Percentiles rank a stretch among this genome's conserved stretches.
Conservation (phyloP, 2,113 vertebrate species). For the Microcebus murinus region DNA sequence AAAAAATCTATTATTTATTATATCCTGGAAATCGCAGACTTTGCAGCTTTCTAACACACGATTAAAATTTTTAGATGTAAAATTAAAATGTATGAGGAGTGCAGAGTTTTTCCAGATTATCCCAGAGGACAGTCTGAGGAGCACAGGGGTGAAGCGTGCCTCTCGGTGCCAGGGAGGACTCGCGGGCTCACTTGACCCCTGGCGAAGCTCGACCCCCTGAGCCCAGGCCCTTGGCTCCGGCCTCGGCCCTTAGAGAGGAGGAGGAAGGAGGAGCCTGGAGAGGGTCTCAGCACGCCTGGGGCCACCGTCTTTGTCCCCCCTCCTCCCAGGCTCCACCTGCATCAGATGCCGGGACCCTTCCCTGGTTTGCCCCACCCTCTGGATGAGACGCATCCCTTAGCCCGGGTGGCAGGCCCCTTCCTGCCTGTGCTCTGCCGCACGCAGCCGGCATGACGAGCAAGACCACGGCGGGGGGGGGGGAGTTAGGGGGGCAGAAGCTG, state of each 20-base stretch:
- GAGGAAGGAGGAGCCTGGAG: neutral
- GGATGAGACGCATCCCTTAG: neutral
- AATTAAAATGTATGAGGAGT: neutral
- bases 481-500: too few relatives aligned
- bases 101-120: neutral
- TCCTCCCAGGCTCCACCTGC: neutral
- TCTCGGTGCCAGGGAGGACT: too few relatives aligned
- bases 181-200: too few relatives aligned
- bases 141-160: neutral
- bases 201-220: neutral
- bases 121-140: neutral
- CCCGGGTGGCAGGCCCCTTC: neutral
- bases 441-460: too few relatives aligned
- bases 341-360: too few relatives aligned
- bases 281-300: neutral
- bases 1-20: neutral
- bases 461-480: too few relatives aligned
- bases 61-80: neutral
- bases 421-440: rapidly evolving
- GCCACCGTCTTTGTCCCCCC: neutral
- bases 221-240: neutral
- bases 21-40: neutral
- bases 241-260: neutral
- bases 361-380: rapidly evolving
- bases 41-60: neutral